Evolutionary conservation across 23 tunicate genomes (phyloP), one percentile per base, ranked within the genome.

Genomic region (Clavelina lepadiformis): DNA sequence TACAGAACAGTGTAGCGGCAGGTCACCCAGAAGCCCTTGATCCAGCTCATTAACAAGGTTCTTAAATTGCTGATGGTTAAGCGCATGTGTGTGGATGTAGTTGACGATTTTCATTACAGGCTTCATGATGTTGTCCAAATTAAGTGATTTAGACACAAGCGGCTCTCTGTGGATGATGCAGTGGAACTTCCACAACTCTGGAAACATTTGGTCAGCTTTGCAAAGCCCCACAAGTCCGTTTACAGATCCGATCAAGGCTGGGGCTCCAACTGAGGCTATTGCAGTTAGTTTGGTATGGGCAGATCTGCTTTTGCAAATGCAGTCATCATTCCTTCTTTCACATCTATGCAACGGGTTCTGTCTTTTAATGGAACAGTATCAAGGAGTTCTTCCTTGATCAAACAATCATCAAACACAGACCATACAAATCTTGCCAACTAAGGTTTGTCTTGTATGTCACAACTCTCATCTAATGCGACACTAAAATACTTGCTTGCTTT

Each of bases 11-110:
- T 31, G 75, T 49, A 69, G 75, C 75, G 75, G 75, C 67, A 72
- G 78, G 28, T 72, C 78, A 72, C 78, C 78, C 45, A 56, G 44
- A 58, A 72, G 35, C 56, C 68, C 78, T 72, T 72, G 78, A 44
- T 72, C 68, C 68, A 72, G 78, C 78, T 72, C 78, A 58, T 67
- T 44, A 56, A 72, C 58, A 5, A 58, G 78, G 41, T 72, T 72
- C 19, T 44, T 72, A 56, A 72, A 72, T 72, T 72, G 75, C 25
- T 68, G 78, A 68, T 72, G 68, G 55, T 72, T 72, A 58, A 72
- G 78, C 78, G 78, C 68, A 69, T 69, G 75, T 69, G 75, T 33
- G 72, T 57, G 56, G 75, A 69, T 69, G 63, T 69, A 69, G 75
- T 69, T 69, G 46, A 69, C 75, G 75, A 69, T 69, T 69, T 69